Conservation (phyloP, 53 echinoderm and acorn worm species). For the Glandiceps talaboti region DNA sequence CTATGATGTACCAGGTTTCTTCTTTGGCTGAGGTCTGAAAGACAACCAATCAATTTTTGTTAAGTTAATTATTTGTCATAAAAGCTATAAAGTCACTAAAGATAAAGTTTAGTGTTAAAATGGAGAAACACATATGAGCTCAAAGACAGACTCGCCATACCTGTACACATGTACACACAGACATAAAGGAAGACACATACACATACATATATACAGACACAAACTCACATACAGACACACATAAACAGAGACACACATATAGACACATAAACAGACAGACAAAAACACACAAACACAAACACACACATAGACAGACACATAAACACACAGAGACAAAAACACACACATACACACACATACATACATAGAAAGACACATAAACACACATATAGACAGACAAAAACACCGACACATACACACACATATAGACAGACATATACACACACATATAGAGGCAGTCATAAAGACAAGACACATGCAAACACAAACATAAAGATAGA, state of each 20-base stretch:
- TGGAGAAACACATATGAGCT: too few species aligned
- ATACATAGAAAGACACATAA: too few species aligned
- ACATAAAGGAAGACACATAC: neutral
- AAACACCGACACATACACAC: neutral
- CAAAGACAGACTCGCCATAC: neutral
- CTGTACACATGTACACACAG: neutral
- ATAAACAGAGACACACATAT: neutral
- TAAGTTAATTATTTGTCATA: too few species aligned
- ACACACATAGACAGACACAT: neutral
- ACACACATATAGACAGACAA: neutral
- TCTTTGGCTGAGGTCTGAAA: constrained; percentile 56
- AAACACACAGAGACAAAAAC: neutral
- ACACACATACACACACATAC: too few species aligned
- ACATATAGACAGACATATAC: neutral
- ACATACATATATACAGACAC: neutral
- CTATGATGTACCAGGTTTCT: constrained; percentile 31
- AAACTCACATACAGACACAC: neutral
- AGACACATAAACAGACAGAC: neutral
- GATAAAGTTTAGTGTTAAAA: too few species aligned
- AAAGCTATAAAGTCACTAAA: too few species aligned
- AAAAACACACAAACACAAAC: too few species aligned
- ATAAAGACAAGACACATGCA: neutral
- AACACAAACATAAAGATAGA: too few species aligned
- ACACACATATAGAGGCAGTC: neutral
- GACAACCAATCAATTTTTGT: neutral